phyloP scores from a whole-genome alignment of 2,888 invertebrate genomes.

The Drosophila falleni region DNA sequence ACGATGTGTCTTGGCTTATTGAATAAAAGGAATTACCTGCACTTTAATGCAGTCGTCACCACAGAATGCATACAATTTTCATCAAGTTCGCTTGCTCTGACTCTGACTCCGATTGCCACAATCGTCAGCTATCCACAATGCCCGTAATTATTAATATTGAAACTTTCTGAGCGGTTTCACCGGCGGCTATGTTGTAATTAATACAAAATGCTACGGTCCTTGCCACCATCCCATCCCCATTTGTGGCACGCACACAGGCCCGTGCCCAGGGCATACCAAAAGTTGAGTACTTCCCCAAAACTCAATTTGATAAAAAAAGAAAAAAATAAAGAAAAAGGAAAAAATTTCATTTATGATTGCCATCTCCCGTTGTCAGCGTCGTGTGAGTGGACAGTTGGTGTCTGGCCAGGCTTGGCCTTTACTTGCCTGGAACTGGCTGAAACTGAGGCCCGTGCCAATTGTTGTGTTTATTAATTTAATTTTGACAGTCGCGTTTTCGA shows the following conservation, averaged over 20 bases:
- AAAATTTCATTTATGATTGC: slow-evolving; percentile 77
- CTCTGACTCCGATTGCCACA: slow-evolving; percentile 15
- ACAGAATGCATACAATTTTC: not conserved
- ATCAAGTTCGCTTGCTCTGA: not conserved
- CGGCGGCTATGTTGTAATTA: slow-evolving; percentile 74
- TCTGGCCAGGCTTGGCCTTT: slow-evolving; percentile 1
- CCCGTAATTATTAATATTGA: slow-evolving; percentile 72
- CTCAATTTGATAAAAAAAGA: slow-evolving; percentile 69
- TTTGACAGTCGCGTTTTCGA: slow-evolving; percentile 70
- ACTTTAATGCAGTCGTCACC: slow-evolving; percentile 53
- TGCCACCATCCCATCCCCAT: slow-evolving; percentile 4
- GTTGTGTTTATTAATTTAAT: slow-evolving; percentile 80
- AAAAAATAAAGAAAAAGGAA: slow-evolving; percentile 21
- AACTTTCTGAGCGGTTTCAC: slow-evolving; percentile 68
- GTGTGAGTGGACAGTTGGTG: slow-evolving; percentile 76
- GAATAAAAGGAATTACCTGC: slow-evolving; percentile 65
- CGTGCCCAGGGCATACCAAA: slow-evolving; percentile 65
- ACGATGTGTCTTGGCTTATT: slow-evolving; percentile 11
- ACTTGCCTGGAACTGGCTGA: not conserved
- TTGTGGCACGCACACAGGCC: slow-evolving; percentile 14
- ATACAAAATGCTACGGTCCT: slow-evolving; percentile 70
- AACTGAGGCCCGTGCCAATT: slow-evolving; percentile 61
- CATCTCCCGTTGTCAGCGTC: slow-evolving; percentile 33
- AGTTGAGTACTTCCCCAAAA: slow-evolving; percentile 76
- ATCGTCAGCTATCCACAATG: slow-evolving; percentile 29